These are phyloP conservation scores for Spongia lamella DNA, from an alignment of 37 sponge, comb jelly and placozoan species.

Conservation along the genomic window DNA sequence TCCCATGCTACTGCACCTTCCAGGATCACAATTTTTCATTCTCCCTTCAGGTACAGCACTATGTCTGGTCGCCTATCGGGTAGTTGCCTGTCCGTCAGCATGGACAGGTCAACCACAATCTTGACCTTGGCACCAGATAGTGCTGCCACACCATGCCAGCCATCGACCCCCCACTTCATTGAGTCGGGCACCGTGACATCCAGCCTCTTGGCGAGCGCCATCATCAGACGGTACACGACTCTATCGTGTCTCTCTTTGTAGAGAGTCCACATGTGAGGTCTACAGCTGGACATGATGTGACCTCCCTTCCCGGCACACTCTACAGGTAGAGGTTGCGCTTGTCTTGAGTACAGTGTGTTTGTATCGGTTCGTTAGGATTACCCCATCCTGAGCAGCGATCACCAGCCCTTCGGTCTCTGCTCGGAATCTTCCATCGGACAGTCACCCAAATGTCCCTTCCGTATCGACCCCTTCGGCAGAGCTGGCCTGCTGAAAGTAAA, in stretches of 20 bases:
- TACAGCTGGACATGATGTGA: constrained; percentile 3
- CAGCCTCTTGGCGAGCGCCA: not conserved
- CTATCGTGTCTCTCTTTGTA: constrained; percentile 6
- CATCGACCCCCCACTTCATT: too few relatives aligned
- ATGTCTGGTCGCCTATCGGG: not conserved
- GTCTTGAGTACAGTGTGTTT: not conserved
- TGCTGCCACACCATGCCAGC: too few relatives aligned
- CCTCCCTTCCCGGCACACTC: not conserved
- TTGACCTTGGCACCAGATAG: too few relatives aligned
- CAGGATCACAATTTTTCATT: not conserved
- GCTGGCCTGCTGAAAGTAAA: not conserved
- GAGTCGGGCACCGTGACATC: too few relatives aligned
- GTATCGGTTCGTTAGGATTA: not conserved
- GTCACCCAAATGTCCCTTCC: not conserved
- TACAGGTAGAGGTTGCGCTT: not conserved
- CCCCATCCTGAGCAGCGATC: constrained; percentile 27
- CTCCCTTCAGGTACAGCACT: not conserved
- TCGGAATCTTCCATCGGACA: not conserved
- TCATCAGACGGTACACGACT: not conserved
- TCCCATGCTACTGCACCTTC: constrained; percentile 20
- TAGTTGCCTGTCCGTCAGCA: too few relatives aligned
- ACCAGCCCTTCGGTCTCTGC: constrained; percentile 6
- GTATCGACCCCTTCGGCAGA: not conserved
- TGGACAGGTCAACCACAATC: too few relatives aligned
- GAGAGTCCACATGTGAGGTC: not conserved